Evolutionary conservation across 2,888 invertebrate genomes (phyloP).

Genomic region (Bellardia pandia): DNA sequence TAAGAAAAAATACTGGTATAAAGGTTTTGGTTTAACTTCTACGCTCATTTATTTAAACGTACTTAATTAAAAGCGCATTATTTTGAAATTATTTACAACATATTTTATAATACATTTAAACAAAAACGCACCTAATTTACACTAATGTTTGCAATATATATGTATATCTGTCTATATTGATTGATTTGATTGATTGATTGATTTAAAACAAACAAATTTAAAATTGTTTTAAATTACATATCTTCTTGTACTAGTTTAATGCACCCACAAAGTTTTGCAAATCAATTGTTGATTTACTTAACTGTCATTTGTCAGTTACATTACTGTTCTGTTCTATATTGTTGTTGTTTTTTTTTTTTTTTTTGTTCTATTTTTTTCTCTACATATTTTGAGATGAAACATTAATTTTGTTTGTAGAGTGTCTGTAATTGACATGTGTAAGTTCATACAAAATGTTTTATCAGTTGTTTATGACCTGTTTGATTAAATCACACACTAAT

Average conservation of each 20-base stretch:
- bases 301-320: conserved; percentile 53
- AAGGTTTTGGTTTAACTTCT: conserved; percentile 66
- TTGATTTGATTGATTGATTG: conserved; percentile 51
- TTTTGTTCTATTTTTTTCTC: conserved; percentile 17
- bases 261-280: conserved; percentile 43
- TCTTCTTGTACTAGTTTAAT: conserved; percentile 37
- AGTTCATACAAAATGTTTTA: conserved; percentile 47
- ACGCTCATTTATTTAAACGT: conserved; percentile 20
- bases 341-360: neutral
- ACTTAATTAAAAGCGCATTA: conserved; percentile 45
- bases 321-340: conserved; percentile 5
- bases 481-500: conserved; percentile 63
- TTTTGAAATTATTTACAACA: conserved; percentile 37
- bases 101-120: conserved; percentile 52
- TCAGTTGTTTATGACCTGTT: conserved; percentile 63
- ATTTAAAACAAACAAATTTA: conserved; percentile 40
- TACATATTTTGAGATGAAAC: conserved; percentile 32
- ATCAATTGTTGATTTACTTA: conserved; percentile 47
- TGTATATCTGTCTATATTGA: conserved; percentile 31
- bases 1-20: neutral
- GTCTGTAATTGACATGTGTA: conserved; percentile 62
- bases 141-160: conserved; percentile 34
- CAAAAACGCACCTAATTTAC: conserved; percentile 49
- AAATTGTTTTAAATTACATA: conserved; percentile 16
- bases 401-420: conserved; percentile 53